Evolutionary conservation across 2,797 vertebrate species (phyloP), one percentile per base, ranked within the genome.

Genomic region (Momotus momota): DNA sequence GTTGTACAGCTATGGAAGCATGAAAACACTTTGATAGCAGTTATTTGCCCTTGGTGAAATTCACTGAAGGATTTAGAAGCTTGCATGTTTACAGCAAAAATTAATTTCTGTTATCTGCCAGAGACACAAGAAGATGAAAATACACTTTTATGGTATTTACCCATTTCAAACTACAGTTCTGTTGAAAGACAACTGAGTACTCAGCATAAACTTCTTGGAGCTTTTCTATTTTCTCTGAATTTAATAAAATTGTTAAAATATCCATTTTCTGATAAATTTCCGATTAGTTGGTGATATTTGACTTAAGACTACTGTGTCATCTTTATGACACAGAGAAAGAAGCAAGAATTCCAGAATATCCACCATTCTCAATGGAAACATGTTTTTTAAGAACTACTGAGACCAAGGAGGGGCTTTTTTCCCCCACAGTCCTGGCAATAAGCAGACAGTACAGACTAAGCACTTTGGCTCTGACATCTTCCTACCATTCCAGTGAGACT

Each of bases 11-110:
- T 65, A 85, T 16, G 77, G 70, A 81, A 80, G 60, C 70, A 72
- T 75, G 80, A 96, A 95, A 78, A 86, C 55, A 81, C 67, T 74
- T 94, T 90, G 54, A 73, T 11, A 88, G 38, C 21, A 66, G n/a
- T 90, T 94, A 75, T 78, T 86, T 89, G 92, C 88, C 62, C n/a
- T 60, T 70, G 62, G 78, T 90, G 84, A 96, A 91, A 94, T 52
- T 95, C 73, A 93, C 26, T 81, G 52, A 65, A 81, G 23, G 23
- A 48, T 54, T 91, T 43, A 75, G 23, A 72, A 69, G 40, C 73
- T 80, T 85, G 33, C 25, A 71, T 69, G 57, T 51, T 89, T 85
- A 71, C 43, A 81, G 71, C 35, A 86, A 91, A 91, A 93, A 90
- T 72, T 96, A 95, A 84, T 87, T 82, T 95, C 5, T 92, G 41